A percentile compares a stretch with the other conserved stretches of the same genome.
These are phyloP conservation scores for Sipha flava DNA, from an alignment of 1,140 invertebrate genomes.

Conservation along the genomic window DNA sequence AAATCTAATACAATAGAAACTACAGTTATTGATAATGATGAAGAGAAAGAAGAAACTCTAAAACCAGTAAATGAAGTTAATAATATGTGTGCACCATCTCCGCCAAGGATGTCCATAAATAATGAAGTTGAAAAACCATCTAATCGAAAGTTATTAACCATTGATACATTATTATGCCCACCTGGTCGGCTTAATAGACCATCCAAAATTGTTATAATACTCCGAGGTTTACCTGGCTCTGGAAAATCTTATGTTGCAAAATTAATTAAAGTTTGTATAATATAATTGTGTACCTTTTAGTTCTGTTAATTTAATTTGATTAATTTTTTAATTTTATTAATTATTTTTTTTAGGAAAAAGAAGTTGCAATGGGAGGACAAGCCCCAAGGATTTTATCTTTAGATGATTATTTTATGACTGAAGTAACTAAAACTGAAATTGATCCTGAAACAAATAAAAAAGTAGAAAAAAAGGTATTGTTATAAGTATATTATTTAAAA, in stretches of 20 bases:
- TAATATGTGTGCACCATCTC: neutral
- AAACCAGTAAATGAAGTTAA: constrained; percentile 22
- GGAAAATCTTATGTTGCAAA: constrained; percentile 82
- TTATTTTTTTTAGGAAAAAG: constrained; percentile 54
- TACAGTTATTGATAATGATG: neutral
- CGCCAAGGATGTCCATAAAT: neutral
- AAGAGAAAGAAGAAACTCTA: neutral
- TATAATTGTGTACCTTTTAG: neutral
- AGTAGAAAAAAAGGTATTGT: constrained; percentile 55
- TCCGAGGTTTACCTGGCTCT: constrained; percentile 81
- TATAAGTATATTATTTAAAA: too few relatives aligned
- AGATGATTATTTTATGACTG: constrained; percentile 92
- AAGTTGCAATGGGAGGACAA: constrained; percentile 64
- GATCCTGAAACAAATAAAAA: constrained; percentile 67
- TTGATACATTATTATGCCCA: constrained; percentile 71
- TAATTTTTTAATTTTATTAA: neutral
- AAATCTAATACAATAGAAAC: neutral
- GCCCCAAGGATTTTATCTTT: constrained; percentile 83
- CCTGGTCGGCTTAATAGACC: constrained; percentile 69
- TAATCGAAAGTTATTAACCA: constrained; percentile 9
- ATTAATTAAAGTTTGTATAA: constrained; percentile 64
- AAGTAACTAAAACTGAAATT: constrained; percentile 69
- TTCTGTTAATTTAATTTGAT: too few relatives aligned
- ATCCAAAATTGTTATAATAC: constrained; percentile 74
- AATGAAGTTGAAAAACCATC: neutral